Evolutionary conservation across 2,113 vertebrate species (phyloP).

Genomic region (Phalacrocorax brasilianus): DNA sequence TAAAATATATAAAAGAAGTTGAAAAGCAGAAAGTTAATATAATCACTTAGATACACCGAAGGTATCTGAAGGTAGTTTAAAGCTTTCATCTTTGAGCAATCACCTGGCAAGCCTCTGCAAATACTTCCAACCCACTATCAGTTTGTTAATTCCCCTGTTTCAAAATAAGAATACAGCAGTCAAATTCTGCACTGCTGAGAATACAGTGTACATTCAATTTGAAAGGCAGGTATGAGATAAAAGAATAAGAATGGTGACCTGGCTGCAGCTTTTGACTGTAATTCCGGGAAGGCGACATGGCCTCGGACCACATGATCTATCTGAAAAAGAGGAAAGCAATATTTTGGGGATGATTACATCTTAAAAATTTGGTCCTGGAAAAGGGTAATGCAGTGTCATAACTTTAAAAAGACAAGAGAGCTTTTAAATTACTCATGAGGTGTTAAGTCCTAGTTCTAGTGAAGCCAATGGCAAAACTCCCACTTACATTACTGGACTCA

Average conservation of each 20-base stretch:
- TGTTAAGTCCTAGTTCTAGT: not conserved
- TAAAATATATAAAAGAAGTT: not conserved
- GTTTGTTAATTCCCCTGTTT: not conserved
- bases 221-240: not conserved
- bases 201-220: not conserved
- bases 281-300: slow-evolving; percentile 83
- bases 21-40: not conserved
- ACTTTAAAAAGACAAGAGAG: not conserved
- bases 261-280: slow-evolving; percentile 79
- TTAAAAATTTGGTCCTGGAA: not conserved
- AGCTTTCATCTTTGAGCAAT: not conserved
- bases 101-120: not conserved
- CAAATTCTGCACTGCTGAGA: not conserved
- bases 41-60: not conserved
- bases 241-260: slow-evolving; percentile 73
- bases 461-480: not conserved
- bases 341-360: not conserved
- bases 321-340: slow-evolving; percentile 73
- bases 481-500: not conserved
- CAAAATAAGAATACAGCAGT: not conserved
- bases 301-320: slow-evolving; percentile 89
- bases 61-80: not conserved
- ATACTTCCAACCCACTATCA: not conserved
- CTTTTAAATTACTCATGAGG: not conserved
- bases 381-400: not conserved